phyloP scores from a whole-genome alignment of 1,140 invertebrate species.

The Pseudoatta argentina region DNA sequence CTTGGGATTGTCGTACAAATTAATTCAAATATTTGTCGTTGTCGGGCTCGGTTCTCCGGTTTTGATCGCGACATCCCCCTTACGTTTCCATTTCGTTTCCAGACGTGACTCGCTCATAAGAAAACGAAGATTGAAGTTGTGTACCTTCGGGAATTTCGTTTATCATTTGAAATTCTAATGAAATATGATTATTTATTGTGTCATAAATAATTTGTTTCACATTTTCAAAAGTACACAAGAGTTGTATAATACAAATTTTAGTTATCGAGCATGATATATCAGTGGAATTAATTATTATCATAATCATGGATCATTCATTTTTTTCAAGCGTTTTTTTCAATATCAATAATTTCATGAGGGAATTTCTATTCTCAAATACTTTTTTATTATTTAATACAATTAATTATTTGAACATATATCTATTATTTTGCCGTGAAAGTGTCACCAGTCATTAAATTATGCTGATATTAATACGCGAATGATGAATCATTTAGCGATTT shows the following conservation, averaged over 20 bases:
- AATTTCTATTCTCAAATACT: conserved; percentile 14
- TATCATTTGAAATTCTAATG: conserved; percentile 1
- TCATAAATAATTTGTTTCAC: background rate
- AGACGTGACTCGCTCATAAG: conserved; percentile 25
- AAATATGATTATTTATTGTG: background rate
- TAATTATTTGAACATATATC: conserved; percentile 35
- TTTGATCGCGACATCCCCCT: background rate
- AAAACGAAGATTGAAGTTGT: conserved; percentile 9
- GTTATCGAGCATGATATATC: background rate
- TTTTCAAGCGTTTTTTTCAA: background rate
- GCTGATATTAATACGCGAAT: conserved; percentile 43
- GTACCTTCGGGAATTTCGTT: background rate
- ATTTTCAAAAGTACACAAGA: background rate
- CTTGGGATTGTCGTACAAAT: conserved; percentile 74
- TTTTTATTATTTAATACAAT: conserved; percentile 44
- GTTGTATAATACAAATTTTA: background rate
- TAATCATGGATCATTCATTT: background rate
- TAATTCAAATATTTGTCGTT: conserved; percentile 74
- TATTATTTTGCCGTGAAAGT: conserved; percentile 23
- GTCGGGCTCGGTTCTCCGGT: conserved; percentile 60
- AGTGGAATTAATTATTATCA: conserved; percentile 19
- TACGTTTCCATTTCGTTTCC: background rate
- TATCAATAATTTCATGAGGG: background rate
- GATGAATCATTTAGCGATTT: conserved; percentile 64
- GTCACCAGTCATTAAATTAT: conserved; percentile 33